These are phyloP conservation scores for Lemur catta DNA, from an alignment of 2,797 vertebrate genomes.

Conservation along the genomic window DNA sequence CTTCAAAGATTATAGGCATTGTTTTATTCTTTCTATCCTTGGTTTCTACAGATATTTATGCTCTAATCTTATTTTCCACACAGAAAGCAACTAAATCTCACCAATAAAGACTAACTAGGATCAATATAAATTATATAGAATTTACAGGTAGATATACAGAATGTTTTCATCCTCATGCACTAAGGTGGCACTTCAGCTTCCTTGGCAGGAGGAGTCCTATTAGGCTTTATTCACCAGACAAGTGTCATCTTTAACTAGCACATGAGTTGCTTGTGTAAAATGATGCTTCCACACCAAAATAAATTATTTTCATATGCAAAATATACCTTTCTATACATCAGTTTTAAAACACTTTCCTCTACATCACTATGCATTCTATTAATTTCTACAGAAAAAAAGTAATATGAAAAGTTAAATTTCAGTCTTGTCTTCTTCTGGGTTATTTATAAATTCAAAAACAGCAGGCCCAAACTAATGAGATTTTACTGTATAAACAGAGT, in stretches of 20 bases:
- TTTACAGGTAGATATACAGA: neutral
- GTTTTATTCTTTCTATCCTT: neutral
- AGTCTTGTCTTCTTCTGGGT: neutral
- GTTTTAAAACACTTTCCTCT: neutral
- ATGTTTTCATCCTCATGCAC: neutral
- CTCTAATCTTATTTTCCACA: neutral
- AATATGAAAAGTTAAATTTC: conserved; percentile 29
- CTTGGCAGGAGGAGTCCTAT: neutral
- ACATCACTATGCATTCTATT: neutral
- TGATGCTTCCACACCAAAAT: neutral
- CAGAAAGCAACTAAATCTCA: conserved; percentile 23
- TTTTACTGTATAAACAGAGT: neutral
- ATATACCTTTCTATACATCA: neutral
- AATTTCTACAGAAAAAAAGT: conserved; percentile 26
- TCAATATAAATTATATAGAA: conserved; percentile 12
- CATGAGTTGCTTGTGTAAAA: neutral
- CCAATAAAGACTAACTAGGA: neutral
- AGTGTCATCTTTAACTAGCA: neutral
- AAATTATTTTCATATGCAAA: conserved; percentile 1
- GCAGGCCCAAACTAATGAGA: neutral
- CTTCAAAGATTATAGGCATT: neutral
- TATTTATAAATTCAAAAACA: conserved; percentile 49
- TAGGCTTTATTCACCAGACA: neutral
- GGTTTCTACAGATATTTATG: neutral
- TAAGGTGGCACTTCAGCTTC: neutral